Base-by-base conservation (phyloP, 2,113 vertebrate genomes). In the Lampris megalopsis region DNA sequence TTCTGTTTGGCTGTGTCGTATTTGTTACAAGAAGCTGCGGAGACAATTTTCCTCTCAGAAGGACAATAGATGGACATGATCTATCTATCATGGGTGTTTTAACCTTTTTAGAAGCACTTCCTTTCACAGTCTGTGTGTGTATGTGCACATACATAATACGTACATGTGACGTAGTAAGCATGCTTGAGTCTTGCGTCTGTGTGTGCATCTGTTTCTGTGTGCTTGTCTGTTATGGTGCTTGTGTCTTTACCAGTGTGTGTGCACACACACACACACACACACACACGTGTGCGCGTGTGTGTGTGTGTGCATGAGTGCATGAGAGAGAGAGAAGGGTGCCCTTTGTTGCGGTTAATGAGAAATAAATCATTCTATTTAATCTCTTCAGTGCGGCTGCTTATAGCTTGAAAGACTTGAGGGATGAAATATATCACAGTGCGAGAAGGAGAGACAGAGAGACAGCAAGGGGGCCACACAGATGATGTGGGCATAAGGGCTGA, bases 301-400 rank as follows among this genome's bases (percentile, higher is more conserved):
- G 9, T 49, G 45, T 37, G 24, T 64, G 42, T 49, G 41, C 35
- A 4, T 24, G 41, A 36, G 11, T 47, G 42, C 3, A 13, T 6
- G 42, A 47, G 37, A 6, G 37, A 5, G 6, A 36, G n/a, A 59
- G 58, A 62, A 13, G 61, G 77, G 57, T 71, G 40, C 59, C 68
- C 65, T 83, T 81, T 83, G 75, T 86, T 60, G 63, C 61, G 6
- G 9, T 49, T 88, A 74, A 80, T 82, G 86, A 86, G 81, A 80
- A 86, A 82, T 82, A 79, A 70, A 81, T 82, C 75, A 82, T 68
- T 77, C 67, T 56, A 41, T 86, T 80, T 86, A 82, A 77, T 84
- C 80, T 75, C 48, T 41, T 50, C 49, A 71, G 70, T 47, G 73
- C 52, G 41, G 40, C 68, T 66, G 74, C 79, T 79, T 62, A 81